A percentile compares a stretch with the other conserved stretches of the same genome.
Evolutionary conservation across 2,797 vertebrate species (phyloP).

Genomic region (Amazona ochrocephala): DNA sequence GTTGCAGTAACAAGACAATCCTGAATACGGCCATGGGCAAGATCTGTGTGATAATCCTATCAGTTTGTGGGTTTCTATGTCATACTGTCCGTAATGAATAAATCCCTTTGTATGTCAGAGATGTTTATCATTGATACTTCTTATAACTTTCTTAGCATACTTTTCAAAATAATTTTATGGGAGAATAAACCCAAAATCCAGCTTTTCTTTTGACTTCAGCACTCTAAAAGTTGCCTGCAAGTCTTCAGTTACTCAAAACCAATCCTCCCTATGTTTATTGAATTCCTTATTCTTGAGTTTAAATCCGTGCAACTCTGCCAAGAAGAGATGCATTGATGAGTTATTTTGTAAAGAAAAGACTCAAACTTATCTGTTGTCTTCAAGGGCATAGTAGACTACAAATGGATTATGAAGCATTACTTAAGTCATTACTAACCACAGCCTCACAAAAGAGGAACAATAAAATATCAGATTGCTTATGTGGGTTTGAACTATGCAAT

Average conservation of each 20-base stretch:
- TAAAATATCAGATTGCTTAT: slow-evolving; percentile 13
- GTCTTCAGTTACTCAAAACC: neutral
- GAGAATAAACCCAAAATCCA: neutral
- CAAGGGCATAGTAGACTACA: neutral
- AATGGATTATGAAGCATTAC: slow-evolving; percentile 1
- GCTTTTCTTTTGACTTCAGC: neutral
- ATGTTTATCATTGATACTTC: neutral
- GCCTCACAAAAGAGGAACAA: slow-evolving; percentile 24
- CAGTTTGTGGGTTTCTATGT: neutral
- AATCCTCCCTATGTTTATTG: neutral
- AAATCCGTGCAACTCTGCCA: neutral
- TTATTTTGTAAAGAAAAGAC: neutral
- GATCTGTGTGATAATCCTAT: neutral
- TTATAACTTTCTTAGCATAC: neutral
- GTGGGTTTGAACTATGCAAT: neutral
- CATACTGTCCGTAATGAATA: neutral
- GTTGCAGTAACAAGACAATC: neutral
- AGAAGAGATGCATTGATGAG: neutral
- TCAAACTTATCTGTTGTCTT: neutral
- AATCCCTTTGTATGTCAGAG: neutral
- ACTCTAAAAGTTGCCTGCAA: neutral
- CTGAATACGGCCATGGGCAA: neutral
- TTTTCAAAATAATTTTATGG: neutral
- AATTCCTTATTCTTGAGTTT: neutral
- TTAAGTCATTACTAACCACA: slow-evolving; percentile 3